Evolutionary conservation across 2,888 invertebrate species (phyloP), one percentile per base, ranked within the genome.

Genomic region (Tipula confusa): DNA sequence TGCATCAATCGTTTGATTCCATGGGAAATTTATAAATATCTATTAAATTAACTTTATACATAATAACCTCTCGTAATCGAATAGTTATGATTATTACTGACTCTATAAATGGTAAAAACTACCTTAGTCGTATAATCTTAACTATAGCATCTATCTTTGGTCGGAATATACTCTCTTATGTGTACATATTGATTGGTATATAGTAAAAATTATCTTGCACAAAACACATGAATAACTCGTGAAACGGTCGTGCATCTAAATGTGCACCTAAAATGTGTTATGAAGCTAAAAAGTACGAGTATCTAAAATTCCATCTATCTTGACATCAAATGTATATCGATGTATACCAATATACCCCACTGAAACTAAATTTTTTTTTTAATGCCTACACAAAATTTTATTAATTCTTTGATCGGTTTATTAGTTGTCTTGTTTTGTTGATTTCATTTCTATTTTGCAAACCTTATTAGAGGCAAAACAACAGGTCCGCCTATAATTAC

Each of bases 91-190:
- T 64, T 18, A 64, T 24, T 64, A 9, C 11, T 64, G 64, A 24
- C 18, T 64, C 64, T 64, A 64, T 64, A 64, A 64, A 64, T 64
- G 64, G 64, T 64, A 64, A 64, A 64, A 64, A 64, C 64, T 24
- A n/a, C n/a, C n/a, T n/a, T n/a, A 24, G 24, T 64, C 18, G 24
- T 7, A 9, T 64, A 24, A 64, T 43, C 3, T 43, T 43, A 43
- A 43, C 15, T 15, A 43, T 43, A n/a, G 1, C 4, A 18, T 43
- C 43, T 43, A 15, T 43, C 15, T 15, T 43, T 43, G 43, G 43
- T 18, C 43, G 15, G 43, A n/a, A 43, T 43, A 43, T 43, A n/a
- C n/a, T n/a, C n/a, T n/a, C n/a, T 43, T 43, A 43, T 43, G n/a
- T 4, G 4, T 43, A 6, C 11, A 33, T 11, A 0, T 43, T 15